Evolutionary conservation across 92 coral and sea anemone genomes (phyloP).

Genomic region (Desmophyllum pertusum): DNA sequence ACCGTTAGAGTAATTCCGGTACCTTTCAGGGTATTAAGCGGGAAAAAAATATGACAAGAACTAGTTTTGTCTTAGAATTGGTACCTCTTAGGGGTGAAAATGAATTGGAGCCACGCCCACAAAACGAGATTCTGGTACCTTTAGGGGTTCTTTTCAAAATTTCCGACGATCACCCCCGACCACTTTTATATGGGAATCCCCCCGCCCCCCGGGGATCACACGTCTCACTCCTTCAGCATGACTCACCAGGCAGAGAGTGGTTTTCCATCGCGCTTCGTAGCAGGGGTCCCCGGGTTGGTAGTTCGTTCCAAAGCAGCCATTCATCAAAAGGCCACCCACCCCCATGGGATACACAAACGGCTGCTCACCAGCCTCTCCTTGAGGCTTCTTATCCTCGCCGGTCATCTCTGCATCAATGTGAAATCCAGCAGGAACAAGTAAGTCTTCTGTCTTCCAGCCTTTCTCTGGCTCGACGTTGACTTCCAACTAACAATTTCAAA

Average conservation of each 20-base stretch:
- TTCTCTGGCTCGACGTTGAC: conserved; percentile 12
- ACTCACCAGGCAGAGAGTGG: not conserved
- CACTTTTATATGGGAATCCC: no score
- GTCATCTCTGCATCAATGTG: conserved; percentile 1
- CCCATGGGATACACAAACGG: conserved; percentile 18
- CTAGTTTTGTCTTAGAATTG: no score
- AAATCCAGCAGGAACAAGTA: conserved; percentile 17
- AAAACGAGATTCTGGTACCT: no score
- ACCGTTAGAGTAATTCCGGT: no score
- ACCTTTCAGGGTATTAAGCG: no score
- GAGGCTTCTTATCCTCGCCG: not conserved
- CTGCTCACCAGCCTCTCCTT: conserved; percentile 7
- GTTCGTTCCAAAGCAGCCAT: conserved; percentile 2
- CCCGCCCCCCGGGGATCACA: no score
- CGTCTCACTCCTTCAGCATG: no score
- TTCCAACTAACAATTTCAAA: not conserved
- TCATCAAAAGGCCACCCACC: conserved; percentile 12
- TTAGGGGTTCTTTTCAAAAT: no score
- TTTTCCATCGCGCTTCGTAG: not conserved
- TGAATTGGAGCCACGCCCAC: no score
- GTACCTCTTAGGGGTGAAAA: no score
- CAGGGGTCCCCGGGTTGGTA: not conserved
- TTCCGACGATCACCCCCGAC: no score
- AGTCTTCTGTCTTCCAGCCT: conserved; percentile 19
- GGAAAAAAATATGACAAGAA: no score